phyloP scores from a whole-genome alignment of 1,140 invertebrate genomes.

The Chironomus tepperi region DNA sequence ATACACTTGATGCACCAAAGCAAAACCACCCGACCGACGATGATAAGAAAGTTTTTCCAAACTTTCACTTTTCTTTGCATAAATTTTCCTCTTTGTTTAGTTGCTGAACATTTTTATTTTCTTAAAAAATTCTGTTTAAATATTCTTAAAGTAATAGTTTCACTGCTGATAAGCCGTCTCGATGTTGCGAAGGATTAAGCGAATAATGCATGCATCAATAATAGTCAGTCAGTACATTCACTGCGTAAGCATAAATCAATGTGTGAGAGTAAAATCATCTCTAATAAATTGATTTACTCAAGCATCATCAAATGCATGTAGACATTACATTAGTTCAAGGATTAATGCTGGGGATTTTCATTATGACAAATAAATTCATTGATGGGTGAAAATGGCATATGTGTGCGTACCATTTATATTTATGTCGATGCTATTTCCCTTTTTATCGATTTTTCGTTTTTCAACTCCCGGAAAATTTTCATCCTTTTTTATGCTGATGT shows the following conservation, averaged over 20 bases:
- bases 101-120: no score
- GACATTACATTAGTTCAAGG: constrained; percentile 23
- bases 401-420: not conserved
- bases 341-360: constrained; percentile 12
- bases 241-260: not conserved
- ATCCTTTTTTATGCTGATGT: not conserved
- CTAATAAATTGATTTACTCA: constrained; percentile 10
- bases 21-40: no score
- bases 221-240: no score
- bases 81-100: no score
- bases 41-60: no score
- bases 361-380: constrained; percentile 22
- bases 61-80: no score
- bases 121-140: no score
- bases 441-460: constrained; percentile 4
- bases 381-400: constrained; percentile 17
- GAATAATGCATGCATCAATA: no score
- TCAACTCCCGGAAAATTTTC: not conserved
- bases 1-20: no score
- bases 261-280: not conserved
- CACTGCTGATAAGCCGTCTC: no score
- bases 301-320: constrained; percentile 7
- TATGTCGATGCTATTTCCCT: not conserved
- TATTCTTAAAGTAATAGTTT: no score
- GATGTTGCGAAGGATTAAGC: no score